Conservation (phyloP, 2,113 vertebrate species). For the Probosciger aterrimus region DNA sequence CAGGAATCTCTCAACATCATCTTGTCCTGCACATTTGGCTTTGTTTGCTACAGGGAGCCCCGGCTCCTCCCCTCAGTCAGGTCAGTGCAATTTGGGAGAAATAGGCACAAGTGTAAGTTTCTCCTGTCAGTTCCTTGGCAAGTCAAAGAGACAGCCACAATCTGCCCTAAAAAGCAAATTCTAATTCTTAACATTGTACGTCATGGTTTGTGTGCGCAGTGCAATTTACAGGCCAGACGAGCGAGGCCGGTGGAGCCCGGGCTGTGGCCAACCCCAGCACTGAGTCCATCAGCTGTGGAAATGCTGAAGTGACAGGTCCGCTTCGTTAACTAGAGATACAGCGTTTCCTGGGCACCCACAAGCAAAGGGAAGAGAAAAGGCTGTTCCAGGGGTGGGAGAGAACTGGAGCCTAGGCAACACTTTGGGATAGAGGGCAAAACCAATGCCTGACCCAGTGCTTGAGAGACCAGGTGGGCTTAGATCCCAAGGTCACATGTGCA, state of each 20-base stretch:
- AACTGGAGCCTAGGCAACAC: accelerated
- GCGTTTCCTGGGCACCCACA: accelerated
- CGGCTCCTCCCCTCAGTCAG: background rate
- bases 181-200: background rate
- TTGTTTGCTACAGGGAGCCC: background rate
- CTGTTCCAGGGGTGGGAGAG: background rate
- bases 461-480: background rate
- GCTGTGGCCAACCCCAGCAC: background rate
- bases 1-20: background rate
- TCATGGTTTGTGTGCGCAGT: background rate
- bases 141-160: background rate
- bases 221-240: background rate
- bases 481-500: background rate
- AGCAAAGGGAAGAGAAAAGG: background rate
- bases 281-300: constrained; percentile 12
- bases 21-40: background rate
- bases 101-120: background rate
- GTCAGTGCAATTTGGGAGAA: background rate
- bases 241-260: background rate
- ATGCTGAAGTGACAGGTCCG: background rate
- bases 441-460: background rate
- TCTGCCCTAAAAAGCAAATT: background rate
- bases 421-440: background rate
- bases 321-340: background rate
- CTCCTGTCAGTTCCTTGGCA: background rate